Conservation (phyloP, 2,113 vertebrate species). For the Erythrocercus mccallii region DNA sequence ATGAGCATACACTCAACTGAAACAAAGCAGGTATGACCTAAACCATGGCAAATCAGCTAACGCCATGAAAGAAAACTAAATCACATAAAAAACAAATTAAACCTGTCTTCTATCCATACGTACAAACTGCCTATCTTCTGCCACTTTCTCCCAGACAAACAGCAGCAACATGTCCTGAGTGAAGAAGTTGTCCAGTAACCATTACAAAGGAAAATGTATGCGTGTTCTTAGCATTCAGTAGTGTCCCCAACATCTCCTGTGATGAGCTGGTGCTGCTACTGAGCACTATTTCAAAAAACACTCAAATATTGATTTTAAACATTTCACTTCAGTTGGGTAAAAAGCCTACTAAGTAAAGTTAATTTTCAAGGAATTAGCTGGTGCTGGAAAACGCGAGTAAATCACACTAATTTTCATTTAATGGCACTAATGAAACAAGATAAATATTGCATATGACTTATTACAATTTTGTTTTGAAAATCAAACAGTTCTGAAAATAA, state of each 20-base stretch:
- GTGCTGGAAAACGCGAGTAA: conserved; percentile 20
- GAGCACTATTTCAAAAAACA: conserved; percentile 42
- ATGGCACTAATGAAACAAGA: conserved; percentile 57
- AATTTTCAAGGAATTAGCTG: conserved; percentile 63
- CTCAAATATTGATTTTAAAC: conserved; percentile 69
- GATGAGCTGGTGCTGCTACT: conserved; percentile 26
- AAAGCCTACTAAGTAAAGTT: conserved; percentile 57
- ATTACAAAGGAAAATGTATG: background rate
- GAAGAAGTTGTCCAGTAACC: background rate
- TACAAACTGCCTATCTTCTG: background rate
- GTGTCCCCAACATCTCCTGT: background rate
- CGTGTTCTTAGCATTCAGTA: background rate
- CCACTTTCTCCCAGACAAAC: background rate
- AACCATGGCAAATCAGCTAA: background rate
- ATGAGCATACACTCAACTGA: background rate
- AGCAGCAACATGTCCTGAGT: background rate
- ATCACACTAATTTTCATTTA: conserved; percentile 55
- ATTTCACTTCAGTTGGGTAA: conserved; percentile 59
- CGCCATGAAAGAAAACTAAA: background rate
- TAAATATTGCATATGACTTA: conserved; percentile 56
- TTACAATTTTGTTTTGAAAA: conserved; percentile 65
- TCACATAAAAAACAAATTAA: background rate
- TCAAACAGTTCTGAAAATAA: conserved; percentile 61
- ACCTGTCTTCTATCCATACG: background rate
- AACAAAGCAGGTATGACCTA: background rate